phyloP scores from a whole-genome alignment of 2,797 vertebrate genomes.

The Otolemur crassicaudatus region DNA sequence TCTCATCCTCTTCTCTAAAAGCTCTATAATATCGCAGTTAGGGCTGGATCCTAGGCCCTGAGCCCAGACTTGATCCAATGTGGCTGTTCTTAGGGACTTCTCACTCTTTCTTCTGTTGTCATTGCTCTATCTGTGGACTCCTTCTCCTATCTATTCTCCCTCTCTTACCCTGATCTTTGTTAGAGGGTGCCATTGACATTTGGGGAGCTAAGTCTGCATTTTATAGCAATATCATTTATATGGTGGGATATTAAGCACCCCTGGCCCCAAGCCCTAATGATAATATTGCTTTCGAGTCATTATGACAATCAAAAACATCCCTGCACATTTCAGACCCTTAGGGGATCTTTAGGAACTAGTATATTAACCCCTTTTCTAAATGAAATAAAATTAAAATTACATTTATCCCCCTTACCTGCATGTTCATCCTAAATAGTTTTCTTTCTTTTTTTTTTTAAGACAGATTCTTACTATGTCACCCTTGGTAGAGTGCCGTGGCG shows the following conservation, averaged over 20 bases:
- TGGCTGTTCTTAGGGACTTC: neutral
- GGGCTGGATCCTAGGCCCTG: neutral
- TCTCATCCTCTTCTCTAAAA: neutral
- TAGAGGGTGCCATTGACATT: neutral
- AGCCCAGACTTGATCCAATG: neutral
- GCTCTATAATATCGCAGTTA: neutral
- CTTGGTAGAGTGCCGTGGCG: too few relatives aligned
- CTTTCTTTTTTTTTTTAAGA: neutral
- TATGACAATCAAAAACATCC: neutral
- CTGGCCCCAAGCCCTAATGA: neutral
- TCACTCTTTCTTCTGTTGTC: neutral
- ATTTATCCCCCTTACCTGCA: neutral
- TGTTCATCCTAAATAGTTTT: constrained; percentile 37
- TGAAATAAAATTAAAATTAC: constrained; percentile 37
- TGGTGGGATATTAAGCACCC: neutral
- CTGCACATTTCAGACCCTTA: constrained; percentile 22
- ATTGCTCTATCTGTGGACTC: neutral
- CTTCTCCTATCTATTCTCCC: neutral
- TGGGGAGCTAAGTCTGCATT: neutral
- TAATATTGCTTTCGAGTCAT: neutral
- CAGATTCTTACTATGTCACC: too few relatives aligned
- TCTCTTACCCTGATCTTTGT: constrained; percentile 18
- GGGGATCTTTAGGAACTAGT: constrained; percentile 25
- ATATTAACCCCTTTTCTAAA: neutral
- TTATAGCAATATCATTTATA: neutral